Evolutionary conservation across 2,797 vertebrate species (phyloP).

Genomic region (Limosa lapponica): DNA sequence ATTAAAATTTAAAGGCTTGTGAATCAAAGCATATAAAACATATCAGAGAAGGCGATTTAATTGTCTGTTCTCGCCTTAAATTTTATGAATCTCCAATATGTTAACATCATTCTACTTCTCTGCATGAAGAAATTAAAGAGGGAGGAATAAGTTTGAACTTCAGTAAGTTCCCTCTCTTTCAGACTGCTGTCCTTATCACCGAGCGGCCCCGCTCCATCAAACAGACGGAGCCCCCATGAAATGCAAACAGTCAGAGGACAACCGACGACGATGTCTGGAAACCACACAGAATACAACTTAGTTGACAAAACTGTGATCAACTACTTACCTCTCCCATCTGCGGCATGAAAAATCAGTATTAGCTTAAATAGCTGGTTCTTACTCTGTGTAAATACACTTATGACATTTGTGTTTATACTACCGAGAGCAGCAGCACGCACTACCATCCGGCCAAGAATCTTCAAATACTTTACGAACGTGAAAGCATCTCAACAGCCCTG

Average conservation of each 20-base stretch:
- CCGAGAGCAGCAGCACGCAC: background rate
- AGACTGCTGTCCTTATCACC: background rate
- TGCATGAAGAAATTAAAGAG: slow-evolving; percentile 4
- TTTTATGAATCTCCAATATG: slow-evolving; percentile 51
- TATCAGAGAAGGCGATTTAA: slow-evolving; percentile 42
- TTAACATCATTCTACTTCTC: slow-evolving; percentile 29
- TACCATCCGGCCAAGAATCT: background rate
- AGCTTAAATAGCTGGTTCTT: background rate
- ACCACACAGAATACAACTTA: background rate
- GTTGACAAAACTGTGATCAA: background rate
- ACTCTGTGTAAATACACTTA: background rate
- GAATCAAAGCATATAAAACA: slow-evolving; percentile 47
- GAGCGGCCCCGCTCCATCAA: background rate
- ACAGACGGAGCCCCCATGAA: background rate
- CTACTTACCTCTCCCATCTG: background rate
- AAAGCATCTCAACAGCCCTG: background rate
- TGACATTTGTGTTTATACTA: background rate
- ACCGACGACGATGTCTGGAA: fast-evolving
- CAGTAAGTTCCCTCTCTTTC: background rate
- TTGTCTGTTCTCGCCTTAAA: slow-evolving; percentile 40
- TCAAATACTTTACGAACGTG: background rate
- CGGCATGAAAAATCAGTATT: background rate
- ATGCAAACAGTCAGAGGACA: background rate
- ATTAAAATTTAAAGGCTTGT: slow-evolving; percentile 52
- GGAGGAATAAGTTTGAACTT: background rate